These are phyloP conservation scores for Eupithecia subfuscata DNA, from an alignment of 2,888 invertebrate species.

Conservation along the genomic window DNA sequence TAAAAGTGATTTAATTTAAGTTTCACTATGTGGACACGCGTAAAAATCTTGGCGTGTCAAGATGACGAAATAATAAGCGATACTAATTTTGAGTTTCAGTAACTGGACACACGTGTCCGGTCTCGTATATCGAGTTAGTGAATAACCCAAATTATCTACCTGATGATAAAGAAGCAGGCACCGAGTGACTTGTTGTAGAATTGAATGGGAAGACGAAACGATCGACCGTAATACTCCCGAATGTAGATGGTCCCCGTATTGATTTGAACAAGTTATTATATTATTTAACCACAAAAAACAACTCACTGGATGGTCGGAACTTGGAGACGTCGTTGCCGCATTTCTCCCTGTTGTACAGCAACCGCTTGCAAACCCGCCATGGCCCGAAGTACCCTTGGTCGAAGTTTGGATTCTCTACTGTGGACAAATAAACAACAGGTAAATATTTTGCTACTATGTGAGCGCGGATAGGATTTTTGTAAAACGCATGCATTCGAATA, in stretches of 20 bases:
- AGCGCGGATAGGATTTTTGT: not conserved
- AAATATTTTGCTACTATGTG: not conserved
- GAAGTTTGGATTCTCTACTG: constrained; percentile 86
- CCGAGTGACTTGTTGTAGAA: not conserved
- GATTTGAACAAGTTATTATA: not conserved
- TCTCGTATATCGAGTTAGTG: too few species aligned
- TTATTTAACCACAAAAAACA: not conserved
- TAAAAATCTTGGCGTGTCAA: too few species aligned
- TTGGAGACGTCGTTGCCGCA: constrained; percentile 91
- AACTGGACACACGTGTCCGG: too few species aligned
- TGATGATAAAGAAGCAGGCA: not conserved
- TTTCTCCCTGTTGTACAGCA: constrained; percentile 92
- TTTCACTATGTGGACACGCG: too few species aligned
- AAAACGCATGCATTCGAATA: not conserved
- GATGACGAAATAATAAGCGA: too few species aligned
- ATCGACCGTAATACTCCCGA: not conserved
- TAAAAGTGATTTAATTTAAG: too few species aligned
- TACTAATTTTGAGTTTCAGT: too few species aligned
- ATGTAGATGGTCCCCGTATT: not conserved
- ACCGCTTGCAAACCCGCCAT: constrained; percentile 93
- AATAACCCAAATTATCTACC: not conserved
- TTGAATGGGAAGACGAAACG: not conserved
- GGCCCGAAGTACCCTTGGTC: constrained; percentile 95
- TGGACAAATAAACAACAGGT: constrained; percentile 49
- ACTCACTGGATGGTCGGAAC: constrained; percentile 91